Percentiles rank a stretch among this genome's conserved stretches.
Evolutionary conservation across 2,888 invertebrate genomes (phyloP).

Genomic region (Trachelus troglodyta): DNA sequence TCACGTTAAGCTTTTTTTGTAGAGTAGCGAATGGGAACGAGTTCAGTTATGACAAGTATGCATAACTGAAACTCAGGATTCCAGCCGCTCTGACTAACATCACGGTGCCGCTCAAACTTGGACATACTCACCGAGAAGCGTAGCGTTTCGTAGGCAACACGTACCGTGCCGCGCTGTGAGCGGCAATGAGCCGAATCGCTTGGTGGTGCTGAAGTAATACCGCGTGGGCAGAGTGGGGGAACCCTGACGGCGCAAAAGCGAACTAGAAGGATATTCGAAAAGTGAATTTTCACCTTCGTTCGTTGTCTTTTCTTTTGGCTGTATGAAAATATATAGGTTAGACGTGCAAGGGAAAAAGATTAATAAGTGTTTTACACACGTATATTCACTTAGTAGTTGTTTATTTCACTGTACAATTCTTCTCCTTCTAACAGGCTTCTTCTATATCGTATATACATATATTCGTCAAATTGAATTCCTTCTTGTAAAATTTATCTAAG

Average conservation of each 20-base stretch:
- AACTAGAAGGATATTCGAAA: not conserved
- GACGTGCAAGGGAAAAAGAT: too few species aligned
- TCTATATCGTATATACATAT: constrained; percentile 40
- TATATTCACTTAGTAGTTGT: constrained; percentile 30
- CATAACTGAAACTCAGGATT: not conserved
- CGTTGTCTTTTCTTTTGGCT: not conserved
- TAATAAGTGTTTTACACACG: not conserved
- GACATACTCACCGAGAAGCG: not conserved
- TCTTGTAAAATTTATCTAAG: constrained; percentile 46
- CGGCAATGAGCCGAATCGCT: not conserved
- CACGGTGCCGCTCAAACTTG: not conserved
- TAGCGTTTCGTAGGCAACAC: not conserved
- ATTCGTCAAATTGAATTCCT: constrained; percentile 33
- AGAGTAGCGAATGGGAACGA: not conserved
- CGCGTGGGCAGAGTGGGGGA: not conserved
- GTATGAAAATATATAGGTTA: not conserved
- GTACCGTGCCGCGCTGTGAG: not conserved
- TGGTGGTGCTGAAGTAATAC: not conserved
- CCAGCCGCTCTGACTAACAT: not conserved
- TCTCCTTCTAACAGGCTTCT: not conserved
- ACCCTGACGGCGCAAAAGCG: not conserved
- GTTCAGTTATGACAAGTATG: not conserved
- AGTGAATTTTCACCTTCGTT: not conserved
- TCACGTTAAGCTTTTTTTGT: not conserved
- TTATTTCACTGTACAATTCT: constrained; percentile 53